Base-by-base conservation (phyloP, 1,140 invertebrate genomes). In the Philopotamus ludificatus region DNA sequence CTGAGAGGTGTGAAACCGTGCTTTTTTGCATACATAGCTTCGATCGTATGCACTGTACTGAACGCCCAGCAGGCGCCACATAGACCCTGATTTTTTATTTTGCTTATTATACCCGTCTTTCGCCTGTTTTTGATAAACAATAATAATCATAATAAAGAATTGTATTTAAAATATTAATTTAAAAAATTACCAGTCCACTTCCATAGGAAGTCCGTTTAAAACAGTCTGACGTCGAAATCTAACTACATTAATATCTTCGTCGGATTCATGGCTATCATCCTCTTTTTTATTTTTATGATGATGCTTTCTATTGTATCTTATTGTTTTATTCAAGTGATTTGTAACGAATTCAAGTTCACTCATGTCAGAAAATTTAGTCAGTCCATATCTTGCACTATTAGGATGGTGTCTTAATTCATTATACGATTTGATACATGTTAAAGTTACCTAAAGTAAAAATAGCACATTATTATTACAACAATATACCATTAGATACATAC, bases 1-100 rank as follows among this genome's bases (percentile, higher is more conserved):
- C 91, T 93, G 7, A 92, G 82, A 1, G 79, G 67, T 18, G 80
- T 71, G 3, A 91, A 74, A 25, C 80, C 83, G 12, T 85, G 85
- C 45, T 79, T 87, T 12, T 92, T 84, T 1, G 89, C 89, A 64
- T 85, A 78, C 89, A 92, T 91, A 0, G 88, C 84, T 76, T 94
- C 92, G 39, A 89, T 83, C 3, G 86, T 86, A 72, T 89, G 89
- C 0, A 92, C 81, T 0, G 87, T 86, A 73, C 89, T 91, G 75
- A 92, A 92, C 0, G 92, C 92, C 91, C 91, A 95, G 76, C 92
- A 94, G 1, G 90, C 91, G 3, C 92, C 92, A 78, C 93, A 95
- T 12, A 80, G 71, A 7, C 86, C 86, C 74, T 95, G 93, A 73
- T 88, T 87, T 64, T 84, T 82, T 0, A 94, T 83, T 3, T 83